Conservation (phyloP, 1,140 invertebrate species). For the Platyscapa corneri region DNA sequence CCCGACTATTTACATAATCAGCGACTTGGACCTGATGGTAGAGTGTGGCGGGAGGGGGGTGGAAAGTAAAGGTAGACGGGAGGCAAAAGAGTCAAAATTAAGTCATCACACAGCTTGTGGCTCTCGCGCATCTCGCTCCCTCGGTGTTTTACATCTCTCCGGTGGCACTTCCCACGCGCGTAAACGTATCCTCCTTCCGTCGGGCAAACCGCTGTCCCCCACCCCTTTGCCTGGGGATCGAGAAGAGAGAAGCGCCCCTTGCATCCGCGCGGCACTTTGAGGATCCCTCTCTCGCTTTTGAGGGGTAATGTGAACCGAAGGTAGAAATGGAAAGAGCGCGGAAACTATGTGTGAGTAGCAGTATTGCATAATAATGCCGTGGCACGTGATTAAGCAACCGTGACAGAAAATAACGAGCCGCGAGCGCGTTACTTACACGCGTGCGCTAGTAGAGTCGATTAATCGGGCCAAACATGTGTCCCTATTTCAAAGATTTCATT, state of each 20-base stretch:
- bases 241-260: background rate
- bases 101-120: conserved; percentile 35
- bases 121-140: conserved; percentile 2
- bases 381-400: conserved; percentile 57
- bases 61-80: no score
- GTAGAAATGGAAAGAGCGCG: background rate
- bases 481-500: background rate
- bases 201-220: background rate
- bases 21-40: background rate
- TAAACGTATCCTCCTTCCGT: conserved; percentile 51
- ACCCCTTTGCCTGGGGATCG: background rate
- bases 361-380: conserved; percentile 58
- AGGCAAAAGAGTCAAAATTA: conserved; percentile 29
- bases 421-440: conserved; percentile 39
- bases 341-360: conserved; percentile 12
- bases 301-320: conserved; percentile 50
- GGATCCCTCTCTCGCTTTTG: background rate
- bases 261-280: background rate
- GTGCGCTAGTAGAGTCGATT: conserved; percentile 19
- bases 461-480: conserved; percentile 7
- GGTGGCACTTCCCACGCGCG: conserved; percentile 47
- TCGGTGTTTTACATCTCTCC: conserved; percentile 19
- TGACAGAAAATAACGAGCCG: conserved; percentile 58
- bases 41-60: background rate
- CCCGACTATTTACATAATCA: conserved; percentile 38